These are phyloP conservation scores for Sebastes minor DNA, from an alignment of 2,797 vertebrate genomes.

Conservation along the genomic window DNA sequence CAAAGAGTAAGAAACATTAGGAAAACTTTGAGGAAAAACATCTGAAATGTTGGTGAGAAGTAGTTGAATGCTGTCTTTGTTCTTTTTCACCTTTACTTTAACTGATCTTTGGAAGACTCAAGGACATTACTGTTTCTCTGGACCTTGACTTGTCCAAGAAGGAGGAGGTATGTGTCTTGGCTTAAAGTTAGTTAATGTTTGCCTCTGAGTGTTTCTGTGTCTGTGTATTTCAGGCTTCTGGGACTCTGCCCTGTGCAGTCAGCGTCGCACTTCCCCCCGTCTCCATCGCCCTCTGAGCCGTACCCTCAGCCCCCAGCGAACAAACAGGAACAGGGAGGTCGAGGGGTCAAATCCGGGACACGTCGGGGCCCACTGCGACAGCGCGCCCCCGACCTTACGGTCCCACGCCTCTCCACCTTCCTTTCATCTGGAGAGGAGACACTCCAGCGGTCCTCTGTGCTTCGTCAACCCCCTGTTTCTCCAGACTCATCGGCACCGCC, in stretches of 20 bases:
- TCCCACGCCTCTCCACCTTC: constrained; percentile 72
- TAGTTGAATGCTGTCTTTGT: background rate
- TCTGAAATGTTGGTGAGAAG: constrained; percentile 27
- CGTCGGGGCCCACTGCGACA: constrained; percentile 74
- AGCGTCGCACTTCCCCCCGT: constrained; percentile 50
- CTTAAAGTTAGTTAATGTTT: constrained; percentile 29
- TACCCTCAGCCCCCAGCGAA: constrained; percentile 78
- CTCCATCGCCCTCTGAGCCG: constrained; percentile 65
- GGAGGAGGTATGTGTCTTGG: background rate
- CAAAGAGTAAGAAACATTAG: background rate
- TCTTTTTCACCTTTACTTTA: background rate
- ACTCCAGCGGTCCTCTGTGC: constrained; percentile 90
- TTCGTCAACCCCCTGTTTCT: constrained; percentile 95
- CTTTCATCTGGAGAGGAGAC: constrained; percentile 86
- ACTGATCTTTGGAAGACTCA: background rate
- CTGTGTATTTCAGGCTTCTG: constrained; percentile 88
- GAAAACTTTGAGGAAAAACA: background rate
- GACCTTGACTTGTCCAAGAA: background rate
- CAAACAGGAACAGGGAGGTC: constrained; percentile 57
- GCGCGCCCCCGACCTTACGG: constrained; percentile 85
- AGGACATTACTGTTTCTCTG: background rate
- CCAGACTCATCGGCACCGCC: constrained; percentile 86
- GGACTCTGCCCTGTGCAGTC: constrained; percentile 88
- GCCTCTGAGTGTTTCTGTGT: constrained; percentile 21
- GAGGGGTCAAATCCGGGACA: constrained; percentile 48